Percentiles rank a stretch among this genome's conserved stretches.
These are phyloP conservation scores for Amblyjoppa fuscipennis DNA, from an alignment of 2,888 invertebrate genomes.

Conservation along the genomic window DNA sequence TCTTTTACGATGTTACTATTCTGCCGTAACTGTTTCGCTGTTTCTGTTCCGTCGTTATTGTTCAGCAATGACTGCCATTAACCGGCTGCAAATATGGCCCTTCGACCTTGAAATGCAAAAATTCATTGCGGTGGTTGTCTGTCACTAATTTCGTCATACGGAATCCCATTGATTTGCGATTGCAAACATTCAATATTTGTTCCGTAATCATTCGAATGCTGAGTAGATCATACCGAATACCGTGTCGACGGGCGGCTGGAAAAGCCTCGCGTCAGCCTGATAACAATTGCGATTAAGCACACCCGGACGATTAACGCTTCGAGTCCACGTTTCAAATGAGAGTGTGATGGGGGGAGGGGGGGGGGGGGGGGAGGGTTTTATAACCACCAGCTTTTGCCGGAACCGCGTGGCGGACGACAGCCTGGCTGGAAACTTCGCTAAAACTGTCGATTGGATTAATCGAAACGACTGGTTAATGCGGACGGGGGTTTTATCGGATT, in stretches of 20 bases:
- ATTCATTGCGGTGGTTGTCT: too few species aligned
- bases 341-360: neutral
- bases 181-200: too few species aligned
- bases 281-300: constrained; percentile 17
- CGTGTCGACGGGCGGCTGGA: neutral
- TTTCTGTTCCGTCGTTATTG: too few species aligned
- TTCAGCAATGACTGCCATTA: too few species aligned
- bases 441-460: constrained; percentile 22
- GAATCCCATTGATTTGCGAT: too few species aligned
- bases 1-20: too few species aligned
- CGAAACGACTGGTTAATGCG: constrained; percentile 2
- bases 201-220: too few species aligned
- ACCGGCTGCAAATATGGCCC: too few species aligned
- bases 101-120: too few species aligned
- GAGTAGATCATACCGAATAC: neutral
- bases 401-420: neutral
- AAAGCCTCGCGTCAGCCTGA: constrained; percentile 12
- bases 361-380: neutral
- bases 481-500: neutral
- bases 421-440: neutral
- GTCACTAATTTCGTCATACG: too few species aligned
- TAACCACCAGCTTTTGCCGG: neutral
- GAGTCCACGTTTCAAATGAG: neutral
- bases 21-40: too few species aligned
- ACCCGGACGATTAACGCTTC: constrained; percentile 16